Conservation (phyloP, 1,140 invertebrate species). For the Drosophila paulistorum region DNA sequence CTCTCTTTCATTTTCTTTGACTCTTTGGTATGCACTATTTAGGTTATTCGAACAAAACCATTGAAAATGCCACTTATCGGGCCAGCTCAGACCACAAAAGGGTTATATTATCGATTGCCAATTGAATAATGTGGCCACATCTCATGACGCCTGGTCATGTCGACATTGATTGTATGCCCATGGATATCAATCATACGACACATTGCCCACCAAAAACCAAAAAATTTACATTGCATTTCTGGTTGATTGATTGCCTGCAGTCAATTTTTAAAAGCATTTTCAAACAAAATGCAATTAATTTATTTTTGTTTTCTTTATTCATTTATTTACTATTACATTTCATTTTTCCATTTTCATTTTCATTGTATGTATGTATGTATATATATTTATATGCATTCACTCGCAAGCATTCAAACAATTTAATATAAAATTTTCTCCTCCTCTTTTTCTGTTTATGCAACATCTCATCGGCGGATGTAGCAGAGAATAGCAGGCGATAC, state of each 20-base stretch:
- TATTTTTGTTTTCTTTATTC: slow-evolving; percentile 20
- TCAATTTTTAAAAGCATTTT: slow-evolving; percentile 63
- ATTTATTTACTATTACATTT: slow-evolving; percentile 64
- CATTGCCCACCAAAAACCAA: slow-evolving; percentile 10
- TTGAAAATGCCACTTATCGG: slow-evolving; percentile 32
- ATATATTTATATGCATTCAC: slow-evolving; percentile 2
- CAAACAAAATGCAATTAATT: slow-evolving; percentile 53
- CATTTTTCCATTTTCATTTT: slow-evolving; percentile 44
- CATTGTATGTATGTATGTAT: slow-evolving; percentile 17
- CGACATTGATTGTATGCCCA: background rate
- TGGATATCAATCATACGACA: slow-evolving; percentile 55
- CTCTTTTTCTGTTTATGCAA: slow-evolving; percentile 45
- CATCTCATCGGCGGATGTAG: slow-evolving; percentile 12
- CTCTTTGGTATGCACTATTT: slow-evolving; percentile 30
- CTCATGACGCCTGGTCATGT: background rate
- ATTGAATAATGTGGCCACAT: slow-evolving; percentile 59
- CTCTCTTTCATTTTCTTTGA: background rate
- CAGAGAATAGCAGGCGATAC: slow-evolving; percentile 29
- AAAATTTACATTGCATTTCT: slow-evolving; percentile 23
- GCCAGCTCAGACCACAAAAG: slow-evolving; percentile 8
- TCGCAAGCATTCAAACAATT: slow-evolving; percentile 7
- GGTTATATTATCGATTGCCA: slow-evolving; percentile 64
- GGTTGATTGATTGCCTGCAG: slow-evolving; percentile 59
- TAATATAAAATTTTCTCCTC: background rate
- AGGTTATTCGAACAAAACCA: slow-evolving; percentile 67